Base-by-base conservation (phyloP, 2,888 invertebrate genomes). In the Philhelius pedissequus region DNA sequence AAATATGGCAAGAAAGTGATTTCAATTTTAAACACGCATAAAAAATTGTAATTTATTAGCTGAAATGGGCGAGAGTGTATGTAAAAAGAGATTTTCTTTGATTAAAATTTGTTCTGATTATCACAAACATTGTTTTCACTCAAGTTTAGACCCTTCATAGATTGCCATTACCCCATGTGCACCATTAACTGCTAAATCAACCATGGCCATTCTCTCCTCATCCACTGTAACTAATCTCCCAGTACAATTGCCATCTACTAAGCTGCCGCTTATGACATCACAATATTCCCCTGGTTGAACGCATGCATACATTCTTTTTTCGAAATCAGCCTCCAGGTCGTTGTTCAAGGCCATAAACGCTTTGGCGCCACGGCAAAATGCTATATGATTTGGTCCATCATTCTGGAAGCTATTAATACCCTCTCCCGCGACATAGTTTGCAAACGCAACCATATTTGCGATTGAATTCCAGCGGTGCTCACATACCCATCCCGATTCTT, bases 391-490 rank as follows among this genome's bases (percentile, higher is more conserved):
- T 89, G 93, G 93, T 6, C 93, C 94, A 83, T 95, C 95, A 88
- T 94, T 94, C 95, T 96, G 96, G 95, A 96, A 97, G 88, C 93
- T 92, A 50, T 91, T 92, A 0, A 94, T 74, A 0, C 87, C 89
- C 0, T 94, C 93, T 40, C 90, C 92, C n/a, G 92, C 92, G 0
- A 94, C 95, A 0, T 92, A 93, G 87, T 95, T 95, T 78, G 94
- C 93, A 90, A 96, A 96, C 0, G 89, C 92, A 0, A 95, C 94
- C 96, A 96, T 96, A 81, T 94, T 93, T 90, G 92, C 94, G 87
- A 96, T 95, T 89, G 95, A 94, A 1, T 94, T 91, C 96, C 96
- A 96, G 1, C 96, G 93, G 90, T 96, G 95, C 90, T 97, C 96
- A 88, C 96, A 96, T 0, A 96, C 91, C 95, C 95, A 96, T 6